Evolutionary conservation across 2,888 invertebrate species (phyloP).

Genomic region (Nemoura dubitans): DNA sequence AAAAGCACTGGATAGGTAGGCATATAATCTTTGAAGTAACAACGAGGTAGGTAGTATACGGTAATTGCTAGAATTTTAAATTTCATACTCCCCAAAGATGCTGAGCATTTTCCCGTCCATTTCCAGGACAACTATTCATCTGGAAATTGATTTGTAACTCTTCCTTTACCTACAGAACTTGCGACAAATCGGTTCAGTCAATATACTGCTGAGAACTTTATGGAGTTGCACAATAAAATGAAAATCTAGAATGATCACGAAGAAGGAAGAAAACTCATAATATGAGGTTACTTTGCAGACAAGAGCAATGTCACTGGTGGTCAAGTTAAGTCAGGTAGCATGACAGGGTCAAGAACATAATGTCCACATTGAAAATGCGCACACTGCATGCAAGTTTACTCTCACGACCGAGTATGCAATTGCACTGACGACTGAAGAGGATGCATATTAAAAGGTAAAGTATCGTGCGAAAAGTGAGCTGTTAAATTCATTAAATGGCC

Average conservation of each 20-base stretch:
- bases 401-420: background rate
- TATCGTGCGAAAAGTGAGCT: background rate
- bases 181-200: too few relatives aligned
- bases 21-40: too few relatives aligned
- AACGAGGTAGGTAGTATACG: too few relatives aligned
- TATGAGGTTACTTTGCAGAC: too few relatives aligned
- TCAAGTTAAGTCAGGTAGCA: background rate
- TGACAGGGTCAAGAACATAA: background rate
- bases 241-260: background rate
- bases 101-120: too few relatives aligned
- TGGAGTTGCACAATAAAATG: background rate
- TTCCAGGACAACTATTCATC: too few relatives aligned
- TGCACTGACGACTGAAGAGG: background rate
- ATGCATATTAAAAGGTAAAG: background rate
- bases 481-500: background rate
- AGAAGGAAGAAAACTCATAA: background rate
- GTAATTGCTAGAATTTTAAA: too few relatives aligned
- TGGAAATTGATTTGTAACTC: too few relatives aligned
- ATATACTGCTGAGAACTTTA: background rate
- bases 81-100: too few relatives aligned
- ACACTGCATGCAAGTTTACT: background rate
- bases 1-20: too few relatives aligned
- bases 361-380: background rate
- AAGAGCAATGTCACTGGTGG: background rate
- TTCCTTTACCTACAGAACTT: too few relatives aligned